Evolutionary conservation across 2,888 invertebrate genomes (phyloP).

Genomic region (Portevinia maculata): DNA sequence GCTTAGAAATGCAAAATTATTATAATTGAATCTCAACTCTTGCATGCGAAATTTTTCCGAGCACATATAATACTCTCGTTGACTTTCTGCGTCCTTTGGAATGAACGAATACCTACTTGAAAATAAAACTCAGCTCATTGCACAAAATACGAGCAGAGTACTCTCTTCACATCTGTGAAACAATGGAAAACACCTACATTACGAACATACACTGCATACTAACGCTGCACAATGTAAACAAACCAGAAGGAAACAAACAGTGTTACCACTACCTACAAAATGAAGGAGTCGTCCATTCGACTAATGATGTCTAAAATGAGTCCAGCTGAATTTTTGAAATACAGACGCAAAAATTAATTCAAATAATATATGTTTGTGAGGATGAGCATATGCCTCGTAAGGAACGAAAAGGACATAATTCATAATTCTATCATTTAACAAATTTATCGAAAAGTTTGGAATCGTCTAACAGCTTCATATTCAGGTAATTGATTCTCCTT

Average conservation of each 20-base stretch:
- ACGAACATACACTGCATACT: not conserved
- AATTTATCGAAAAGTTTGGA: no score
- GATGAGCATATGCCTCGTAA: no score
- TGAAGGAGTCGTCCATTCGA: no score
- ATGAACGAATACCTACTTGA: conserved; percentile 6
- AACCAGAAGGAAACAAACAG: conserved; percentile 1
- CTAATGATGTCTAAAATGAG: no score
- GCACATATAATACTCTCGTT: conserved; percentile 16
- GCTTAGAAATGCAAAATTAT: conserved; percentile 60
- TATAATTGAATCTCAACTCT: conserved; percentile 56
- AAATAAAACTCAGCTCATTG: conserved; percentile 6
- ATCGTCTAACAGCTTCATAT: no score
- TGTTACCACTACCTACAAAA: no score
- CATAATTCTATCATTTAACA: no score
- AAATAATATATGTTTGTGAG: no score
- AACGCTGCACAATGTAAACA: not conserved
- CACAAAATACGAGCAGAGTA: not conserved
- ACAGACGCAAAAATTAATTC: no score
- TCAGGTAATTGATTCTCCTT: no score
- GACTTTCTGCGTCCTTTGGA: conserved; percentile 4
- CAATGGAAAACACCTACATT: conserved; percentile 13
- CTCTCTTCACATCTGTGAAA: conserved; percentile 5
- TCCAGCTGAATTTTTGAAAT: no score
- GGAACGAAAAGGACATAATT: no score
- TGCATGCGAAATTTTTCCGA: conserved; percentile 18